Percentiles rank a stretch among this genome's conserved stretches.
These are phyloP conservation scores for Pristionchus fissidentatus DNA, from an alignment of 2,888 invertebrate species.

Conservation along the genomic window DNA sequence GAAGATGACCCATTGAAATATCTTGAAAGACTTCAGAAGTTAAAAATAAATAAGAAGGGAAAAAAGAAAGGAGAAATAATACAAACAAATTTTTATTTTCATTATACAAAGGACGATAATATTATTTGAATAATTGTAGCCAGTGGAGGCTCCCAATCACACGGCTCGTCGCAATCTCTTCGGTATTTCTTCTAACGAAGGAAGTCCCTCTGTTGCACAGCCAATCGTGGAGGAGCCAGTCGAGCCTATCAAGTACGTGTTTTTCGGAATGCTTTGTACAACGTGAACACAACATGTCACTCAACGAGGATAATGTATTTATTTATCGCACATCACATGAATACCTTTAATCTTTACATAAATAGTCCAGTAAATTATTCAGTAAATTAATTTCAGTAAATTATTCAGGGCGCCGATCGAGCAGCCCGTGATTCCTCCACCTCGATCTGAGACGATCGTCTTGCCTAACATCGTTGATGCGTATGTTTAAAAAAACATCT, in stretches of 20 bases:
- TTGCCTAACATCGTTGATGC: conserved; percentile 22
- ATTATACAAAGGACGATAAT: no score
- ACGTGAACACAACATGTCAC: neutral
- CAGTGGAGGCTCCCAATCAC: neutral
- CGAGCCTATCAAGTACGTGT: neutral
- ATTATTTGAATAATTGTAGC: neutral
- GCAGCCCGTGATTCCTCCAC: neutral
- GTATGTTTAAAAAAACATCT: conserved; percentile 4
- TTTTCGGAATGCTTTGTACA: neutral
- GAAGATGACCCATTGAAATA: no score
- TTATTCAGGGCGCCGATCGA: neutral
- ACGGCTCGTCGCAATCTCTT: conserved; percentile 14
- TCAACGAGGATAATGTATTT: no score
- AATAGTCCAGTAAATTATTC: no score
- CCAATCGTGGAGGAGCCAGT: neutral
- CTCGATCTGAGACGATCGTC: conserved; percentile 9
- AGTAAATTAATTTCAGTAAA: neutral
- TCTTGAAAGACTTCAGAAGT: no score
- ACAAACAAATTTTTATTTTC: no score
- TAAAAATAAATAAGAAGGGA: no score
- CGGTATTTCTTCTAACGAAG: neutral
- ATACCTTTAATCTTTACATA: no score
- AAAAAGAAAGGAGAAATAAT: no score
- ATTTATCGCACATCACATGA: no score
- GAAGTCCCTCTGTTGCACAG: neutral